Conservation (phyloP, 2,888 invertebrate genomes). For the Watsonalla binaria region DNA sequence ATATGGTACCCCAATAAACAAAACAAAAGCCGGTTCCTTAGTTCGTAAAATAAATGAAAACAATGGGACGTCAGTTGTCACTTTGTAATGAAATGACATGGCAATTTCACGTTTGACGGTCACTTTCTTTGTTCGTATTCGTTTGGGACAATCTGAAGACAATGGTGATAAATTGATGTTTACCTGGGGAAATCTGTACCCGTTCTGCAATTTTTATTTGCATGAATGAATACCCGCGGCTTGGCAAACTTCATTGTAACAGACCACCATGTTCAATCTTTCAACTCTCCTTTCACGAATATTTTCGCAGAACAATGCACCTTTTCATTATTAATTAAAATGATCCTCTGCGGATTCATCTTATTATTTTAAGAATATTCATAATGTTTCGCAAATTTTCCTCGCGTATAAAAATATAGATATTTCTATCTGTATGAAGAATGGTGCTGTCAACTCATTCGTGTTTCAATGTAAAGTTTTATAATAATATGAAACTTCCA, state of each 20-base stretch:
- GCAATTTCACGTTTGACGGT: slow-evolving; percentile 18
- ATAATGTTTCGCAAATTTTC: no score
- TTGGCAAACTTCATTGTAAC: neutral
- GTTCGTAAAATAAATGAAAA: slow-evolving; percentile 9
- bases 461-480: no score
- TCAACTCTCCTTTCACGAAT: no score
- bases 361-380: no score
- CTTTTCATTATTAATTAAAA: no score
- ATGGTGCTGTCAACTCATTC: no score
- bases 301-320: no score
- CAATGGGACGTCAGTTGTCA: slow-evolving; percentile 2
- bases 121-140: slow-evolving; percentile 21
- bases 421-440: no score
- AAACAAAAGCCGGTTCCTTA: neutral
- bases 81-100: slow-evolving; percentile 11
- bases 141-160: slow-evolving; percentile 9
- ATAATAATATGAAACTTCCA: no score
- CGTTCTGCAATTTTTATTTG: slow-evolving; percentile 17
- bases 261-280: neutral
- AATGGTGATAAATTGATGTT: slow-evolving; percentile 35
- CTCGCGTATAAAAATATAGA: no score
- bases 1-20: neutral
- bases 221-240: neutral
- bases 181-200: slow-evolving; percentile 38
- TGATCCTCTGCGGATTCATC: no score